Conservation (phyloP, 1,140 invertebrate species). For the Apis mellifera region DNA sequence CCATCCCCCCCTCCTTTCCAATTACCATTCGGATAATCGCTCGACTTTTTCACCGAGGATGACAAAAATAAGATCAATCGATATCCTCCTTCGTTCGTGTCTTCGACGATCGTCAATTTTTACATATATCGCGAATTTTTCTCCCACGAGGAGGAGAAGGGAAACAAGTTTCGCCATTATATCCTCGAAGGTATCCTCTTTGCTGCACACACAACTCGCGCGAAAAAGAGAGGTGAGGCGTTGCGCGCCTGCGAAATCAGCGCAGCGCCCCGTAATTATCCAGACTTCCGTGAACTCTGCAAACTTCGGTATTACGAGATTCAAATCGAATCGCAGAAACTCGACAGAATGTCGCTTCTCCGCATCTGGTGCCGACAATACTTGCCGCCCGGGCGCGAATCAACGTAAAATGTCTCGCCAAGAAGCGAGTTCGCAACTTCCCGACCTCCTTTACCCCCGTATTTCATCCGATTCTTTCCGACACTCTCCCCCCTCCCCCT, state of each 20-base stretch:
- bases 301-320: conserved; percentile 56
- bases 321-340: conserved; percentile 56
- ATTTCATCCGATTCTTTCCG: conserved; percentile 60
- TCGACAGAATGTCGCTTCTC: conserved; percentile 56
- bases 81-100: background rate
- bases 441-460: conserved; percentile 59
- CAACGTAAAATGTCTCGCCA: conserved; percentile 56
- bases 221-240: background rate
- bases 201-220: too few species aligned
- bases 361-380: conserved; percentile 58
- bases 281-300: conserved; percentile 41
- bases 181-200: too few species aligned
- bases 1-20: background rate
- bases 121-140: too few species aligned
- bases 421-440: conserved; percentile 58
- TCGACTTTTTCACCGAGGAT: background rate
- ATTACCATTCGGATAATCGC: conserved; percentile 16
- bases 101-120: too few species aligned
- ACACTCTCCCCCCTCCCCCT: conserved; percentile 26
- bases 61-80: background rate
- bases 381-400: conserved; percentile 57
- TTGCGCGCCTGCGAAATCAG: background rate
- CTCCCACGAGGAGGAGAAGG: too few species aligned
- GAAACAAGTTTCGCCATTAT: background rate
- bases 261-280: conserved; percentile 29